Conservation (phyloP, 2,113 vertebrate species). For the Gambusia holbrooki region DNA sequence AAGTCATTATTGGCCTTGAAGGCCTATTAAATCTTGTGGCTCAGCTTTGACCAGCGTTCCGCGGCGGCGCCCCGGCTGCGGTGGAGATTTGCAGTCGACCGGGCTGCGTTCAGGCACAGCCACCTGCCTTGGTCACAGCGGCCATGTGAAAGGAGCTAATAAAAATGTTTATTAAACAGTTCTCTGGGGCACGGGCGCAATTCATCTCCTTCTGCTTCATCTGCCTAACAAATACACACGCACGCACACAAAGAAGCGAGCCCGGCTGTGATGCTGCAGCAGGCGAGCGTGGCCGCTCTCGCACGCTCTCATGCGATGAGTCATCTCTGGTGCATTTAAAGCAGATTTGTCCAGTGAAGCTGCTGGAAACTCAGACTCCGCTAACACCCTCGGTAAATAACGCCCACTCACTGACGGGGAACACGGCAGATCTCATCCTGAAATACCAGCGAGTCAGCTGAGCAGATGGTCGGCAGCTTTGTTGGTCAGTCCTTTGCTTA, state of each 20-base stretch:
- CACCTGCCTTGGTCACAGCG: not conserved
- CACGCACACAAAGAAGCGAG: slow-evolving; percentile 1
- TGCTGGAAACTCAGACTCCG: slow-evolving; percentile 22
- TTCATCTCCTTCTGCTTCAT: slow-evolving; percentile 55
- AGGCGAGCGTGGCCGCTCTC: not conserved
- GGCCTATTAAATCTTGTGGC: not conserved
- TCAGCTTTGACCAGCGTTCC: not conserved
- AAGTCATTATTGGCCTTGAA: not conserved
- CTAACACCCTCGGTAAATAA: slow-evolving; percentile 27
- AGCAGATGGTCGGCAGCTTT: slow-evolving; percentile 31
- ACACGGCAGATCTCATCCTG: slow-evolving; percentile 2
- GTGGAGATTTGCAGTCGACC: slow-evolving; percentile 28
- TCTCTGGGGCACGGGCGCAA: slow-evolving; percentile 29
- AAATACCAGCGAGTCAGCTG: slow-evolving; percentile 12
- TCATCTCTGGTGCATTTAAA: slow-evolving; percentile 57
- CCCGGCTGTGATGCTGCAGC: slow-evolving; percentile 21
- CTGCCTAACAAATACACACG: slow-evolving; percentile 21
- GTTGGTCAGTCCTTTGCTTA: slow-evolving; percentile 20
- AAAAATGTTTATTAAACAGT: slow-evolving; percentile 67
- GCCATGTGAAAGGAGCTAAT: slow-evolving; percentile 49
- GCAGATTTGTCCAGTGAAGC: slow-evolving; percentile 44
- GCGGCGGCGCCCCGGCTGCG: not conserved
- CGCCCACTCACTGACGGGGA: not conserved
- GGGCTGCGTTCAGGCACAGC: not conserved
- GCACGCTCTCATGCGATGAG: slow-evolving; percentile 28